Percentiles rank a stretch among this genome's conserved stretches.
Conservation (phyloP, 1,140 invertebrate species). For the Bilobella aurantiaca region DNA sequence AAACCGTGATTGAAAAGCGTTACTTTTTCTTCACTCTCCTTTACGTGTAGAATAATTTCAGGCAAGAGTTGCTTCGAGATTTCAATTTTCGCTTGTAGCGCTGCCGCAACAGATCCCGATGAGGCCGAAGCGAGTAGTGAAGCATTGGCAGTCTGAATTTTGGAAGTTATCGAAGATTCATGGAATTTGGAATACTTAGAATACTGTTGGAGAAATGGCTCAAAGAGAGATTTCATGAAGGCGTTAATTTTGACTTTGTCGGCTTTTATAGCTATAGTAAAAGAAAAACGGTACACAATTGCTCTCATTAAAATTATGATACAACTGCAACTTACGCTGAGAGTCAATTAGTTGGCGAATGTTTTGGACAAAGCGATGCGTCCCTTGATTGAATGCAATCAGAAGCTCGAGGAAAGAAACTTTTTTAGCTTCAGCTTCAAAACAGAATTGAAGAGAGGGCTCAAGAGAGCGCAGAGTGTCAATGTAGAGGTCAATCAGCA, state of each 20-base stretch:
- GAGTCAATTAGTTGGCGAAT: conserved; percentile 17
- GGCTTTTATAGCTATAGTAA: background rate
- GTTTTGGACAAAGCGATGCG: conserved; percentile 26
- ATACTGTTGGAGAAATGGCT: conserved; percentile 28
- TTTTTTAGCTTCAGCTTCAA: conserved; percentile 32
- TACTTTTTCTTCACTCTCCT: conserved; percentile 34
- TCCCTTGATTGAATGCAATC: conserved; percentile 29
- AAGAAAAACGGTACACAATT: background rate
- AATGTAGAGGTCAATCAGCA: conserved; percentile 29
- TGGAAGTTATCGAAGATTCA: conserved; percentile 22
- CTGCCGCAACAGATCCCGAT: background rate
- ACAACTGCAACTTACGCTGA: conserved; percentile 19
- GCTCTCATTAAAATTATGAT: background rate
- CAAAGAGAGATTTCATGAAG: conserved; percentile 18
- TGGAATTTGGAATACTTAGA: conserved; percentile 29
- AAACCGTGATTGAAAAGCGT: conserved; percentile 27
- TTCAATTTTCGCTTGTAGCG: conserved; percentile 29
- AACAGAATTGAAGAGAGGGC: conserved; percentile 30
- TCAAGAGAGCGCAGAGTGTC: conserved; percentile 27
- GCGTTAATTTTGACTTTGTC: conserved; percentile 10
- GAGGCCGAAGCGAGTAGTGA: conserved; percentile 1
- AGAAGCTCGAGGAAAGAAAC: conserved; percentile 29
- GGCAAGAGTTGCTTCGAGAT: conserved; percentile 27
- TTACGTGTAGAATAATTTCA: conserved; percentile 29
- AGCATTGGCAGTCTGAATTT: conserved; percentile 27